Percentiles rank a stretch among this genome's conserved stretches.
Evolutionary conservation across 2,888 invertebrate species (phyloP).

Genomic region (Ischnus inquisitorius): DNA sequence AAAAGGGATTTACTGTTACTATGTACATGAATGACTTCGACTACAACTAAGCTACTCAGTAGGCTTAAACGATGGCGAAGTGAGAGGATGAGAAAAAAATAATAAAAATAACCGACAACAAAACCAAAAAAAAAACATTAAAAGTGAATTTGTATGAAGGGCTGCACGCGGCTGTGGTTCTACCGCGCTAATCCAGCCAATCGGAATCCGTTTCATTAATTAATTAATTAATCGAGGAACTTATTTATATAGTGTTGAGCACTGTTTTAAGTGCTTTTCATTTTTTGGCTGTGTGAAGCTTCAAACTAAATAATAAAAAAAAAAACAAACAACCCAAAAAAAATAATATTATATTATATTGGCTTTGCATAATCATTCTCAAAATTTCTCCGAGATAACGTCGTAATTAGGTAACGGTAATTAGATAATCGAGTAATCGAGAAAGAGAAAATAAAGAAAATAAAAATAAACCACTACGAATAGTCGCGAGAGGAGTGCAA

Average conservation of each 20-base stretch:
- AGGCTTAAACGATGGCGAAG: conserved; percentile 71
- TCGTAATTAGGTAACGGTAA: conserved; percentile 70
- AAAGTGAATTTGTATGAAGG: conserved; percentile 71
- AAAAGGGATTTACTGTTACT: conserved; percentile 72
- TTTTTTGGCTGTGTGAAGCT: conserved; percentile 89
- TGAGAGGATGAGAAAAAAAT: conserved; percentile 63
- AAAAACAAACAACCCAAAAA: conserved; percentile 66
- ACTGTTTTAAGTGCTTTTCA: conserved; percentile 90
- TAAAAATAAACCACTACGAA: conserved; percentile 27
- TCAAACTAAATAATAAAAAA: conserved; percentile 81
- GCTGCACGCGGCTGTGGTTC: conserved; percentile 72
- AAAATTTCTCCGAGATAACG: conserved; percentile 76
- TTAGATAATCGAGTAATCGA: conserved; percentile 67
- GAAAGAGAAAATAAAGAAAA: conserved; percentile 54
- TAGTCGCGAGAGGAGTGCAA: conserved; percentile 47
- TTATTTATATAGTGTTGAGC: conserved; percentile 87
- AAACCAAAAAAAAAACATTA: conserved; percentile 29
- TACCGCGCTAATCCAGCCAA: conserved; percentile 79
- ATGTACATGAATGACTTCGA: conserved; percentile 73
- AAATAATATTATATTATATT: conserved; percentile 74
- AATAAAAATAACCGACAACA: conserved; percentile 36
- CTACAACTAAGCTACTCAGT: conserved; percentile 73
- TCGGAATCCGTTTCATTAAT: conserved; percentile 80
- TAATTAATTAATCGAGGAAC: conserved; percentile 83
- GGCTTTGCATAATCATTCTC: conserved; percentile 77